These are phyloP conservation scores for Dicaeum eximium DNA, from an alignment of 2,113 vertebrate species.

Conservation along the genomic window DNA sequence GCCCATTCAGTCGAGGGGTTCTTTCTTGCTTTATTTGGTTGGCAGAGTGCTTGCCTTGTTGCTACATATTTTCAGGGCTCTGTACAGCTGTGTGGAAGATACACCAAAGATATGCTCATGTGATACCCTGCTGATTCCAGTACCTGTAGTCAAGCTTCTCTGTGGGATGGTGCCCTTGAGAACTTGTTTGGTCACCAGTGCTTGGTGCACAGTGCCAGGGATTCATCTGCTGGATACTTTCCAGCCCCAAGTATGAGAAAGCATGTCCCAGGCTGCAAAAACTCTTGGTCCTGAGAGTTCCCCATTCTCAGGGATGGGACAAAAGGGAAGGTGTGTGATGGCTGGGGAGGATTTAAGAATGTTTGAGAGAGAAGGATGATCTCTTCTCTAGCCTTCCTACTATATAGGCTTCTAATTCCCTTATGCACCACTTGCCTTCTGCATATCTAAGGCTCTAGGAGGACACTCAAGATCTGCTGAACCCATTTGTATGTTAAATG, in stretches of 20 bases:
- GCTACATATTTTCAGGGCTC: background rate
- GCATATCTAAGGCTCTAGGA: background rate
- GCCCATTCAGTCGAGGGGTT: background rate
- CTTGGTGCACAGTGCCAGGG: background rate
- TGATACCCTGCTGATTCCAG: background rate
- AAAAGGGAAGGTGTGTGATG: background rate
- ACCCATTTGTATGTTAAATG: background rate
- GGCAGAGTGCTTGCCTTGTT: background rate
- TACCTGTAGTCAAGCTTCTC: background rate
- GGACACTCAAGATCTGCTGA: background rate
- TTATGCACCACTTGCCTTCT: background rate
- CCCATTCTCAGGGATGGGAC: background rate
- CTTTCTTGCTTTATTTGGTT: background rate
- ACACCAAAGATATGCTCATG: background rate
- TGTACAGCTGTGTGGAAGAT: background rate
- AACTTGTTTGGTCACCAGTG: background rate
- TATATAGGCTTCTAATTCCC: background rate
- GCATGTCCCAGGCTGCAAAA: background rate
- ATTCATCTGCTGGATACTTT: background rate
- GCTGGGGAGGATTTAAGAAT: fast-evolving
- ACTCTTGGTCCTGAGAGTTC: background rate
- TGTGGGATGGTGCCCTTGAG: background rate
- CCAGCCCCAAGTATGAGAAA: background rate
- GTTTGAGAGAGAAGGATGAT: background rate
- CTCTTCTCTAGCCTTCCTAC: background rate